Conservation (phyloP, 2,797 vertebrate species). For the Sebastes flavidus region DNA sequence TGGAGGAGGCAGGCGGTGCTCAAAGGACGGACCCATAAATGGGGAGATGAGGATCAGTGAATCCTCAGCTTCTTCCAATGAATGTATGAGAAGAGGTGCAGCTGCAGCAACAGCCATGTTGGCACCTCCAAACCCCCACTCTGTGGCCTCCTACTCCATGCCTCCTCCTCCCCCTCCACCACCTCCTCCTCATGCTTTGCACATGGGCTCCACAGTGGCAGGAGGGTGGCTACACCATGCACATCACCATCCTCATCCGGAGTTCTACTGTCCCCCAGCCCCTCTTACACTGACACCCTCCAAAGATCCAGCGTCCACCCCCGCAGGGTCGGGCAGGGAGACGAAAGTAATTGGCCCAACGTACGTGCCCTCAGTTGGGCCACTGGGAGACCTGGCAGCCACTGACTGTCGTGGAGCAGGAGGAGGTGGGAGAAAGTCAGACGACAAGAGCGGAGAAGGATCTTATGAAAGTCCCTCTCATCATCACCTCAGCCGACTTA, state of each 20-base stretch:
- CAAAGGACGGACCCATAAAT: constrained; percentile 84
- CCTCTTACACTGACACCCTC: constrained; percentile 75
- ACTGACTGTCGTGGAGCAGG: constrained; percentile 83
- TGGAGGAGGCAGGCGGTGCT: constrained; percentile 73
- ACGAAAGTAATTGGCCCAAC: constrained; percentile 88
- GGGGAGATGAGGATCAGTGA: constrained; percentile 85
- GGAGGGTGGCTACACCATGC: constrained; percentile 82
- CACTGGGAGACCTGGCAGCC: constrained; percentile 82
- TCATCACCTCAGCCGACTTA: constrained; percentile 62
- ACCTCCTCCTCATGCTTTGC: constrained; percentile 79
- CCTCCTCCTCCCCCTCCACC: constrained; percentile 84
- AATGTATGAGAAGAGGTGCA: constrained; percentile 87
- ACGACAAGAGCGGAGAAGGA: constrained; percentile 75
- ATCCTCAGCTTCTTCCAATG: constrained; percentile 80
- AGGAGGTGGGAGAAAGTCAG: constrained; percentile 78
- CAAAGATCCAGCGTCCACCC: constrained; percentile 82
- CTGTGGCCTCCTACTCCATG: constrained; percentile 89
- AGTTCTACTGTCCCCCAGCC: constrained; percentile 79
- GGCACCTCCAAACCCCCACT: constrained; percentile 82
- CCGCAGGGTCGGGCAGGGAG: constrained; percentile 80
- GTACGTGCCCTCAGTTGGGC: constrained; percentile 91
- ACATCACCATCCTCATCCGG: constrained; percentile 81
- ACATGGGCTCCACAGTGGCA: constrained; percentile 76
- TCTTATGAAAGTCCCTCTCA: constrained; percentile 64
- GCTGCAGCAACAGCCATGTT: constrained; percentile 83